Conservation (phyloP, 2,888 invertebrate species). For the Drosophila anomalata region DNA sequence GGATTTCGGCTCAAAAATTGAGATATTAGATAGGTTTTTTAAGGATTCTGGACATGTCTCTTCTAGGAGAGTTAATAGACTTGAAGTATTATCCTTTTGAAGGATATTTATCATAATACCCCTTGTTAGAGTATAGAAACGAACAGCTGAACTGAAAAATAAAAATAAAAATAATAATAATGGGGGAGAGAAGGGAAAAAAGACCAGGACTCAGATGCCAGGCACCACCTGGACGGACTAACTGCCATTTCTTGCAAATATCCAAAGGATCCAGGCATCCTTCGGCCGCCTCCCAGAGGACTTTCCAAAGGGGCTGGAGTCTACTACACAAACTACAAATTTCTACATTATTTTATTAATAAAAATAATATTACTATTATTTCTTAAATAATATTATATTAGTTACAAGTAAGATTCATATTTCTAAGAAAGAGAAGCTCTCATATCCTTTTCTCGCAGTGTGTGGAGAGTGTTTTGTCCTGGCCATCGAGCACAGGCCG, state of each 20-base stretch:
- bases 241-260: slow-evolving; percentile 43
- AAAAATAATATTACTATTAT: too few relatives aligned
- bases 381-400: too few relatives aligned
- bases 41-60: too few relatives aligned
- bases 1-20: not conserved
- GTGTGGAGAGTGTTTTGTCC: slow-evolving; percentile 16
- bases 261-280: slow-evolving; percentile 20
- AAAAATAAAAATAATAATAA: not conserved
- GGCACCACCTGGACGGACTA: slow-evolving; percentile 39
- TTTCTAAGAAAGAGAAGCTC: not conserved
- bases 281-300: not conserved
- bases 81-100: not conserved
- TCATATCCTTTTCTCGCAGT: slow-evolving; percentile 4
- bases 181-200: slow-evolving; percentile 2
- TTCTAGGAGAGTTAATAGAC: too few relatives aligned
- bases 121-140: not conserved
- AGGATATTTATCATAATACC: not conserved
- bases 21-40: not conserved
- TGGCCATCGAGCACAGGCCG: slow-evolving; percentile 43
- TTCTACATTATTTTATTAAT: not conserved
- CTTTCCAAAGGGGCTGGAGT: too few relatives aligned
- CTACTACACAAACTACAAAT: not conserved
- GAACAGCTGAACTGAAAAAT: not conserved
- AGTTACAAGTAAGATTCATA: not conserved
- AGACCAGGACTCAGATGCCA: slow-evolving; percentile 24